These are phyloP conservation scores for Dascillus cervinus DNA, from an alignment of 2,888 invertebrate genomes.

Conservation along the genomic window DNA sequence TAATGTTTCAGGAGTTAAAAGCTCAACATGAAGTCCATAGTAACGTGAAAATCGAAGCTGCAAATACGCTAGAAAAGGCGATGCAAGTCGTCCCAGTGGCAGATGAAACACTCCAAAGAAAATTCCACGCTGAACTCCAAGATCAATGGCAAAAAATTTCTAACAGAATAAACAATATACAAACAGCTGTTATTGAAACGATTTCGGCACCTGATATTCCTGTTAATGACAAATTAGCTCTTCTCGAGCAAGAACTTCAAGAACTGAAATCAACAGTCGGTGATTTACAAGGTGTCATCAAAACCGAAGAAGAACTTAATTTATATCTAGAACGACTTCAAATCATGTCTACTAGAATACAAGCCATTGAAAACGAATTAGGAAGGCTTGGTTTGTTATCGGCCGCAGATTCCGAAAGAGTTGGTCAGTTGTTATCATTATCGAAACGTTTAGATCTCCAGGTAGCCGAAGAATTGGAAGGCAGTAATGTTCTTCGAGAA, in stretches of 20 bases:
- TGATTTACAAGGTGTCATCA: conserved; percentile 68
- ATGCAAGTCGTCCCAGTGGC: conserved; percentile 72
- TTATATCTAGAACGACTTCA: conserved; percentile 75
- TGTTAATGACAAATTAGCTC: conserved; percentile 63
- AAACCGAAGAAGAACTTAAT: conserved; percentile 74
- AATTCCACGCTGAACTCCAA: conserved; percentile 70
- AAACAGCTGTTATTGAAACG: conserved; percentile 58
- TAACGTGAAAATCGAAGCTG: conserved; percentile 65
- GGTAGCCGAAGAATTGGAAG: conserved; percentile 71
- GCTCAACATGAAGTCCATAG: conserved; percentile 81
- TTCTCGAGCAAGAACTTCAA: conserved; percentile 69
- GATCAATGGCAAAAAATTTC: conserved; percentile 67
- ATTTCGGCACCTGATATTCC: conserved; percentile 68
- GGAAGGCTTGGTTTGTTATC: conserved; percentile 67
- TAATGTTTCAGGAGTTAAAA: conserved; percentile 58
- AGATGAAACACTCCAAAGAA: conserved; percentile 74
- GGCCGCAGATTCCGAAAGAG: conserved; percentile 67
- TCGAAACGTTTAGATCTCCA: conserved; percentile 65
- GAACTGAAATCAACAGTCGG: conserved; percentile 65
- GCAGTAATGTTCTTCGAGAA: conserved; percentile 65
- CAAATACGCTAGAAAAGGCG: conserved; percentile 67
- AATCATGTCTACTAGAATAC: conserved; percentile 66
- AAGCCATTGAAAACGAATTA: conserved; percentile 71
- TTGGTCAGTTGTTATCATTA: conserved; percentile 61
- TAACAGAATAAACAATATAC: conserved; percentile 56